Evolutionary conservation across 2,113 vertebrate species (phyloP), one percentile per base, ranked within the genome.

Genomic region (Semicossyphus pulcher): DNA sequence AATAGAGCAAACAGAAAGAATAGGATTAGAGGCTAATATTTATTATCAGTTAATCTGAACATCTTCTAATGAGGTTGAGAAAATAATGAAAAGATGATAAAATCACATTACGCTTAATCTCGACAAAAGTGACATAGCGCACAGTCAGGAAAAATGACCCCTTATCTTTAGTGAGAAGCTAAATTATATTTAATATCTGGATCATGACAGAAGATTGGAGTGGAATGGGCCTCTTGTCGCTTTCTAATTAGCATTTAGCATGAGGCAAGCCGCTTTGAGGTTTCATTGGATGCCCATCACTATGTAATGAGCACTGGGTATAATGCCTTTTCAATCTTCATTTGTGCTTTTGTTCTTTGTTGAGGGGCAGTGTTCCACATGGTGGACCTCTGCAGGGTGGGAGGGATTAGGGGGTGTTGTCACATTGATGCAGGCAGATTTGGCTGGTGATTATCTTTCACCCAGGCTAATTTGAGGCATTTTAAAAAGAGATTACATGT

Each of bases 371-470:
- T 16, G 66, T 66, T 82, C 63, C 62, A 80, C 59, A 39, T 65
- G 41, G 52, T 36, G 58, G 59, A 67, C 66, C 77, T 74, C 62
- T 62, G 47, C 23, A 57, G 82, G 65, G 29, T 42, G 15, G 20
- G 42, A 28, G 2, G 45, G 18, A 12, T 3, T 4, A 5, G n/a
- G 3, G 23, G 42, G 31, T 42, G 75, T 42, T 10, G 65, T 57
- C 75, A 62, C 59, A 64, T n/a, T n/a, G 81, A 86, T 18, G 67
- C 72, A 75, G 29, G 41, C 70, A 59, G 52, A 37, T 29, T 80
- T 81, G 31, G 29, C 56, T 79, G 77, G 58, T 81, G 76, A 89
- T 89, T 87, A 87, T 90, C 81, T 65, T 81, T 81, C 62, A 75
- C 72, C 20, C n/a, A n/a, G n/a, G 74, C 80, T 80, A 86, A 82